phyloP scores from a whole-genome alignment of 2,888 invertebrate species.

The Theodoxus fluviatilis region DNA sequence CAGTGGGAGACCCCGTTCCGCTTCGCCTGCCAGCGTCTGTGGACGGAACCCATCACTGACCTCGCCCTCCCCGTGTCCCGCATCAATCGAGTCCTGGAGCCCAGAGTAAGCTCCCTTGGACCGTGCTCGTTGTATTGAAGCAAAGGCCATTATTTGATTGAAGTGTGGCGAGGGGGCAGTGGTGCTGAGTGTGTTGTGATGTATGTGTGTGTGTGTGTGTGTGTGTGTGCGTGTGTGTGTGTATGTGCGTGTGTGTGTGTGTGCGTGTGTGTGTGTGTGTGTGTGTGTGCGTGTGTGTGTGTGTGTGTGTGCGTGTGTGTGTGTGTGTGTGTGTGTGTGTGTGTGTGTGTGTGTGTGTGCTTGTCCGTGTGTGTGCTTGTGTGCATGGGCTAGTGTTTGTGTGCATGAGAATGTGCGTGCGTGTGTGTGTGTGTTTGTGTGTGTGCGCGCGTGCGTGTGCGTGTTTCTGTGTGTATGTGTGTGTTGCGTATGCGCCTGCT shows the following conservation, averaged over 20 bases:
- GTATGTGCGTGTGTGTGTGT: not conserved
- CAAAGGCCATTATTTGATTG: not conserved
- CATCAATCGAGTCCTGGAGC: slow-evolving; percentile 43
- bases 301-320: too few species aligned
- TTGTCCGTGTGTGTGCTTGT: too few species aligned
- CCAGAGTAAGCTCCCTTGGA: slow-evolving; percentile 37
- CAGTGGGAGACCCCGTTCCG: slow-evolving; percentile 53
- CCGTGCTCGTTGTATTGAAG: not conserved
- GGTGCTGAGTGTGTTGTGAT: not conserved
- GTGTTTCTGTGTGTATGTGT: too few species aligned
- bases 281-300: not conserved
- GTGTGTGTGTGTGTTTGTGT: too few species aligned
- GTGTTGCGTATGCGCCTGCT: too few species aligned
- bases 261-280: not conserved
- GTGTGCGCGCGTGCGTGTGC: too few species aligned
- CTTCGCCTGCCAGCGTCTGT: slow-evolving; percentile 50
- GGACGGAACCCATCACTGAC: slow-evolving; percentile 53
- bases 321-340: too few species aligned
- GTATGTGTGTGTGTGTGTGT: not conserved
- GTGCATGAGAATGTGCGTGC: too few species aligned
- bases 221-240: slow-evolving; percentile 12
- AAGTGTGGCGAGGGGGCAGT: not conserved
- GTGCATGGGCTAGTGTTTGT: too few species aligned
- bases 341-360: too few species aligned
- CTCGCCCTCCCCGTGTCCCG: slow-evolving; percentile 41